Evolutionary conservation across 1,140 invertebrate genomes (phyloP), one percentile per base, ranked within the genome.

Genomic region (Platyura marginata): DNA sequence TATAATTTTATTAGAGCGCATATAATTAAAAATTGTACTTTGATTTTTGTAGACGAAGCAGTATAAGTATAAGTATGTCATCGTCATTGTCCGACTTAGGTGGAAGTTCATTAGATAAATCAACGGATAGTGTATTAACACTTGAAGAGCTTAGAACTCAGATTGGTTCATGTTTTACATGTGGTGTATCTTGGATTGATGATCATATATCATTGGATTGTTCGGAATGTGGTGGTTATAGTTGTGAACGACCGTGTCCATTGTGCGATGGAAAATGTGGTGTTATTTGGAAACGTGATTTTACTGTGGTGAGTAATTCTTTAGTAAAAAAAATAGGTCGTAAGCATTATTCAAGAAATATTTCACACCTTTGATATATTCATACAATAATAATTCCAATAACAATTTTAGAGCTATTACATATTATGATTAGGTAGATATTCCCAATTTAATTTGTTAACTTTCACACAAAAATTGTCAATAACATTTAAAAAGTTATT

Each of bases 181-280:
- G 83, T 62, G 81, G 82, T 19, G 80, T 86, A 3, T 80, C 76
- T 50, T 88, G 84, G 84, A 71, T 69, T 48, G 77, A 85, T 50
- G 72, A 80, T 44, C 81, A 86, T 51, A 77, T 83, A 13, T 81
- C 79, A 3, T 58, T 83, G 8, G 81, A 83, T 55, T 88, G 83
- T 61, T 66, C 69, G 23, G 84, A 88, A 59, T 88, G 84, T 57
- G 84, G 82, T 29, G 83, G 82, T 37, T 87, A 84, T 51, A 77
- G 79, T 22, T 62, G 86, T 47, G 66, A 75, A 45, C 65, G 83
- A 48, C 79, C 82, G 3, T 88, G 84, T 52, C 79, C 77, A 11
- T 59, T 74, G 0, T 88, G 84, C 58, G 75, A 81, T 45, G 83
- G 81, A 36, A 68, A 72, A 47, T 88, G 84, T 56, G 70, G 69